These are phyloP conservation scores for Ceratosolen fusciceps DNA, from an alignment of 1,140 invertebrate species.

Conservation along the genomic window DNA sequence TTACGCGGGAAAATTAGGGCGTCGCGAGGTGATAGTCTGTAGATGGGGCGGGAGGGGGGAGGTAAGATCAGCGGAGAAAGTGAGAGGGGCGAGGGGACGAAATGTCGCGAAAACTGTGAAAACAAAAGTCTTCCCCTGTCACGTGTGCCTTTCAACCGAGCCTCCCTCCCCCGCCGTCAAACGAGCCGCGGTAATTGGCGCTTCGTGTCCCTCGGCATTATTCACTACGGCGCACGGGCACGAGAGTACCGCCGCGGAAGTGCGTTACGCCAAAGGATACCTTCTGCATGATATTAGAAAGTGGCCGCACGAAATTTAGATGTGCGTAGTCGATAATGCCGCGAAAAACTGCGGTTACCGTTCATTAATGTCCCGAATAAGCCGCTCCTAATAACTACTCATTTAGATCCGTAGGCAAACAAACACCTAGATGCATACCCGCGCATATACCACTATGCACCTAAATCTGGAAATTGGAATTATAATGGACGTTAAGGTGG, in stretches of 20 bases:
- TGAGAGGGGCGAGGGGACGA: neutral
- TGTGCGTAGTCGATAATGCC: neutral
- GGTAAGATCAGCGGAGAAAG: neutral
- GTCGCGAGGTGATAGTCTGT: neutral
- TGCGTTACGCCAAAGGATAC: neutral
- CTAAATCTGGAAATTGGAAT: neutral
- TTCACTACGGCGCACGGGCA: neutral
- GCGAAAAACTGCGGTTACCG: neutral
- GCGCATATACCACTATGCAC: neutral
- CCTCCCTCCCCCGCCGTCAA: too few species aligned
- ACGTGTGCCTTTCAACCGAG: neutral
- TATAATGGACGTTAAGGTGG: neutral
- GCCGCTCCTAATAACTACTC: neutral
- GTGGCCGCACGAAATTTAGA: neutral
- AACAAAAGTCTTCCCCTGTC: neutral
- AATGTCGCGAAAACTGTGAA: neutral
- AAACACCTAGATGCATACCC: neutral
- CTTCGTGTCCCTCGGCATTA: neutral
- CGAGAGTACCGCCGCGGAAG: neutral
- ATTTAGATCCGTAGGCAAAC: neutral
- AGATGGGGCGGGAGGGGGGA: too few species aligned
- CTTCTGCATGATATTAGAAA: neutral
- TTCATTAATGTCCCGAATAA: neutral
- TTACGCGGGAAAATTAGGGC: neutral
- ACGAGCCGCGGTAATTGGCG: neutral